Conservation (phyloP, 2,888 invertebrate species). For the Meloe dianella region DNA sequence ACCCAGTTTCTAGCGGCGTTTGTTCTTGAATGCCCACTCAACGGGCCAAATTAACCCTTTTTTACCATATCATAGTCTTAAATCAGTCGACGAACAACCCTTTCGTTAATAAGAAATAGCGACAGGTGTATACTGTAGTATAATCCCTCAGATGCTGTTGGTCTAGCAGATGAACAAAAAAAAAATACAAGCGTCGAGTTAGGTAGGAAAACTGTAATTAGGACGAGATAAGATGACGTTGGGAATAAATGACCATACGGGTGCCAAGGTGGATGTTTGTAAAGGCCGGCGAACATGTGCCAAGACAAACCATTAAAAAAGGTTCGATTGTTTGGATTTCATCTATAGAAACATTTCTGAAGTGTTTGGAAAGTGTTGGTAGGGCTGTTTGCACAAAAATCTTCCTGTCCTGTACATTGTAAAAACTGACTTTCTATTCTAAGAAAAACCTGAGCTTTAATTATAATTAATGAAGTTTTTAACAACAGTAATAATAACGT, state of each 20-base stretch:
- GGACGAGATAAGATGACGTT: conserved; percentile 3
- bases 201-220: conserved; percentile 2
- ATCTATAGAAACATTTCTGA: background rate
- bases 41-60: background rate
- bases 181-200: background rate
- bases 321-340: background rate
- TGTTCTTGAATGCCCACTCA: background rate
- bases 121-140: background rate
- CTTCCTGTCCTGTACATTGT: too few species aligned
- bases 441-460: too few species aligned
- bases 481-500: too few species aligned
- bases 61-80: background rate
- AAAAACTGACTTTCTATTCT: too few species aligned
- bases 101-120: background rate
- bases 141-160: background rate
- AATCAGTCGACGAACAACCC: background rate
- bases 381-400: background rate
- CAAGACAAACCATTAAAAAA: background rate
- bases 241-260: background rate
- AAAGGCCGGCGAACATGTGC: background rate
- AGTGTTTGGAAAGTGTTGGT: background rate
- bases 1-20: conserved; percentile 35
- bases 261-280: background rate
- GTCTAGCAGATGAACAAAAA: background rate
- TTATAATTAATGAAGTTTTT: too few species aligned